These are phyloP conservation scores for Operophtera brumata DNA, from an alignment of 2,888 invertebrate species.

Conservation along the genomic window DNA sequence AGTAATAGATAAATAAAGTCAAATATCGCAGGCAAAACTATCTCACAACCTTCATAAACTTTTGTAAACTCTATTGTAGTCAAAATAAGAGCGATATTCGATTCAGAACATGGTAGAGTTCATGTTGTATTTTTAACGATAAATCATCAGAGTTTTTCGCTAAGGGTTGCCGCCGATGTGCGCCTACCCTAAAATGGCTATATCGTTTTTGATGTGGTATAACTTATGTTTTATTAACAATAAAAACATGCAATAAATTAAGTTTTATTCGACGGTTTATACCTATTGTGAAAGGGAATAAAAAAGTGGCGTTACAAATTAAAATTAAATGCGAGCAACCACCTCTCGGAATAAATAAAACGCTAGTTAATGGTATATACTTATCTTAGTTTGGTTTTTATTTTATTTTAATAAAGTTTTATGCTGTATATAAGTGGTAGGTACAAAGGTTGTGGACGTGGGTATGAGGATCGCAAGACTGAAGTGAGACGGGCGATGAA, in stretches of 20 bases:
- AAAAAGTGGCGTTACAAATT: conserved; percentile 22
- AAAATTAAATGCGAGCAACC: not conserved
- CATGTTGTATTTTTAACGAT: conserved; percentile 19
- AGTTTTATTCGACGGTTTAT: conserved; percentile 29
- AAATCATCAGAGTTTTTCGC: conserved; percentile 47
- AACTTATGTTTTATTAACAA: conserved; percentile 36
- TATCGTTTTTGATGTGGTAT: conserved; percentile 41
- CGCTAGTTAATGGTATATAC: too few species aligned
- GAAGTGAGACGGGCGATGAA: too few species aligned
- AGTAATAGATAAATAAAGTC: conserved; percentile 66
- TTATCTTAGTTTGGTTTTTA: too few species aligned
- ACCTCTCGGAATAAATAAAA: not conserved
- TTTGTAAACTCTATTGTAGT: not conserved
- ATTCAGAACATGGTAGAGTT: not conserved
- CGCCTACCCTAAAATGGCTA: conserved; percentile 40
- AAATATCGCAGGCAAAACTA: conserved; percentile 48
- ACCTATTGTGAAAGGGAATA: conserved; percentile 10
- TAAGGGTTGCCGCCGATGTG: conserved; percentile 37
- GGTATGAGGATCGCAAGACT: too few species aligned
- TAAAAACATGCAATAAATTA: conserved; percentile 37
- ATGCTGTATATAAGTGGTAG: too few species aligned
- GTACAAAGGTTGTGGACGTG: too few species aligned
- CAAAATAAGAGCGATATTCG: conserved; percentile 7
- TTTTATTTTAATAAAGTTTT: too few species aligned
- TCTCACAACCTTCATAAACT: not conserved